Conservation (phyloP, 2,113 vertebrate species). For the Myrmecophaga tridactyla region DNA sequence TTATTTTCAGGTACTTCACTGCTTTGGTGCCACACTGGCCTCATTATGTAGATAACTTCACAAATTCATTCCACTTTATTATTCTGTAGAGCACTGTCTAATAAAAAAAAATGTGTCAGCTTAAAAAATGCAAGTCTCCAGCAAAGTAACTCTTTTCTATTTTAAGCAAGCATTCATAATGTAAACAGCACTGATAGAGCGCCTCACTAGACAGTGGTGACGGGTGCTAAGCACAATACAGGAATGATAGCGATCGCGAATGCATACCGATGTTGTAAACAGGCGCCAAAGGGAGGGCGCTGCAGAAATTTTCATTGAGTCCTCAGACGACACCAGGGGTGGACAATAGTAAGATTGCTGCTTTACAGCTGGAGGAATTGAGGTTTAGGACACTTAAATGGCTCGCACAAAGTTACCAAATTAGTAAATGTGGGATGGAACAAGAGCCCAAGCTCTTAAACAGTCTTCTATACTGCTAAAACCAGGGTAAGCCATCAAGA, state of each 20-base stretch:
- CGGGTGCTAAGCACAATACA: neutral
- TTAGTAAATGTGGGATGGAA: neutral
- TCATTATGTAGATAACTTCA: slow-evolving; percentile 55
- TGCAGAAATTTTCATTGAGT: neutral
- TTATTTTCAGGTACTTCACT: neutral
- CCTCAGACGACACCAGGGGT: neutral
- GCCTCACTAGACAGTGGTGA: neutral
- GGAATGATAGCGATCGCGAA: neutral
- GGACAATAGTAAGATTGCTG: neutral
- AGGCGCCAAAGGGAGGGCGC: fast-evolving
- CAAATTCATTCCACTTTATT: slow-evolving; percentile 48
- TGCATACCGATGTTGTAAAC: neutral
- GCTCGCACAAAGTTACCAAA: neutral
- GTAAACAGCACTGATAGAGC: neutral
- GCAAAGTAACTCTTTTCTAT: slow-evolving; percentile 19
- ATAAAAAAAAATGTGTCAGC: slow-evolving; percentile 24
- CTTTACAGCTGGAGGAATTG: neutral
- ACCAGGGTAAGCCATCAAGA: neutral
- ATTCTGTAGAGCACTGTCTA: slow-evolving; percentile 16
- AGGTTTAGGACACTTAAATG: neutral
- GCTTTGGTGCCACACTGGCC: slow-evolving; percentile 25
- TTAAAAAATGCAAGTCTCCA: slow-evolving; percentile 36
- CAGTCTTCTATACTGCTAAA: neutral
- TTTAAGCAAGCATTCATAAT: slow-evolving; percentile 15
- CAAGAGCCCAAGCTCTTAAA: neutral